Conservation (phyloP, 2,888 invertebrate genomes). For the Lysandra bellargus region DNA sequence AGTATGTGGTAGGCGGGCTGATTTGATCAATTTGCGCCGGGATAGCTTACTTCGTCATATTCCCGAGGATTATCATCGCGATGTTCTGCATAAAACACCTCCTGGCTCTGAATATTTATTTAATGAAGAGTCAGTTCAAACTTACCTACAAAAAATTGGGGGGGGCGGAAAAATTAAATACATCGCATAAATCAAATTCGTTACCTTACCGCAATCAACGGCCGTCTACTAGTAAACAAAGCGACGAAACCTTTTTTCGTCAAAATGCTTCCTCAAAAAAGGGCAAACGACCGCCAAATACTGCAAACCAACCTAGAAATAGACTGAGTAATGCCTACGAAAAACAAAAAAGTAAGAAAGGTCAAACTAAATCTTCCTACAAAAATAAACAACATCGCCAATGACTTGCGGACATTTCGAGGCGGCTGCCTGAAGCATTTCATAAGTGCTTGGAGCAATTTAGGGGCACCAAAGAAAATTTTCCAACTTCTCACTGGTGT, state of each 20-base stretch:
- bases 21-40: too few relatives aligned
- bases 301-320: slow-evolving; percentile 8
- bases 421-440: slow-evolving; percentile 36
- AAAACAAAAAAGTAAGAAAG: slow-evolving; percentile 23
- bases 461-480: slow-evolving; percentile 36
- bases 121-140: too few relatives aligned
- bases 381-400: slow-evolving; percentile 29
- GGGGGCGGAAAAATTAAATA: too few relatives aligned
- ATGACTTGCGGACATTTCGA: slow-evolving; percentile 33
- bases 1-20: too few relatives aligned
- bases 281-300: background rate
- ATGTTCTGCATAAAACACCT: too few relatives aligned
- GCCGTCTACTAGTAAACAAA: too few relatives aligned
- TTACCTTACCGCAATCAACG: too few relatives aligned
- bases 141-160: too few relatives aligned
- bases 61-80: too few relatives aligned
- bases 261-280: slow-evolving; percentile 26
- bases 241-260: slow-evolving; percentile 18
- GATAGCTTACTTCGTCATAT: too few relatives aligned
- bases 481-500: slow-evolving; percentile 33
- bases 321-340: slow-evolving; percentile 1
- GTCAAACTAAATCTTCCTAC: slow-evolving; percentile 15
- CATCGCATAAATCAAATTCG: too few relatives aligned
- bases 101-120: too few relatives aligned
- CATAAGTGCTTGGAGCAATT: slow-evolving; percentile 34